Conservation (phyloP, 2,888 invertebrate species). For the Microctonus brassicae region DNA sequence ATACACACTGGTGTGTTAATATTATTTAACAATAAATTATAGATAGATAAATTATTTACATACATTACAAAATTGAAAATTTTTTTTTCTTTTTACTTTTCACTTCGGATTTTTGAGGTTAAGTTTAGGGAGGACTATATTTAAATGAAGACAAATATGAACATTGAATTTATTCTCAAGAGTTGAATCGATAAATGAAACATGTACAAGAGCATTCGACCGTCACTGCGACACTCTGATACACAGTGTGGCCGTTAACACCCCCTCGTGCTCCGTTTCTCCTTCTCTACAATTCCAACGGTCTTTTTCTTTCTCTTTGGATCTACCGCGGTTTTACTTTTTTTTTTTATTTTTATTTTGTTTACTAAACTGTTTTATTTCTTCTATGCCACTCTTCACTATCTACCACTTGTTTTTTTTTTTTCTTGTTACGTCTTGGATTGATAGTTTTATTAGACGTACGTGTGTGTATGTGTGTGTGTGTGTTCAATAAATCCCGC, state of each 20-base stretch:
- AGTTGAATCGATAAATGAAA: conserved; percentile 20
- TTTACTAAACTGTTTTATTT: not conserved
- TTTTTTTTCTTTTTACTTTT: no score
- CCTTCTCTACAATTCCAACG: not conserved
- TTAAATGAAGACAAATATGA: no score
- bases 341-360: no score
- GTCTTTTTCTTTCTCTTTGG: not conserved
- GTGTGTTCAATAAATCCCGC: conserved; percentile 30
- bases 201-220: conserved; percentile 17
- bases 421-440: no score
- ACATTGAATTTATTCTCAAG: conserved; percentile 27
- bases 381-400: not conserved
- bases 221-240: conserved; percentile 26
- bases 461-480: conserved; percentile 28
- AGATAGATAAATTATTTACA: no score
- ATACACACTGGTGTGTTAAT: no score
- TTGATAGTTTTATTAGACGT: not conserved
- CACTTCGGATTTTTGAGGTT: no score
- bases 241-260: conserved; percentile 13
- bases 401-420: not conserved
- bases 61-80: no score
- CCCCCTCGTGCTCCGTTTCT: not conserved
- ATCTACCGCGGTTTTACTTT: not conserved
- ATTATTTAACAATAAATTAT: no score
- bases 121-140: no score